Base-by-base conservation (phyloP, 92 coral and sea anemone genomes). In the Epizoanthus fatuus region DNA sequence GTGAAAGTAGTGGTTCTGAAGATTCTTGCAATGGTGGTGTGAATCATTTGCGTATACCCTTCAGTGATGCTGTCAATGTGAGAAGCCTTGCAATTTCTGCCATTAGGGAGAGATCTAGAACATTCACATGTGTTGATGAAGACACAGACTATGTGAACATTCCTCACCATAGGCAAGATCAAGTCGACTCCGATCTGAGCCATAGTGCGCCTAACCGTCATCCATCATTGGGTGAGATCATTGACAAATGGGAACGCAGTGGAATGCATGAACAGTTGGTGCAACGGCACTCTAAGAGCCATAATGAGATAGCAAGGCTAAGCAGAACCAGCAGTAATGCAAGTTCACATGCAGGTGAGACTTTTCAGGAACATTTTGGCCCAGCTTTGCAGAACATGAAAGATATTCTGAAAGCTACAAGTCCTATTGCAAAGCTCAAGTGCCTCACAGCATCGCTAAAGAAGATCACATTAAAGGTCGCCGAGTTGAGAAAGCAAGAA, bases 361-460 rank as follows among this genome's bases (percentile, higher is more conserved):
- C 96, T 11, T 97, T 97, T 81, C 95, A 93, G 76, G 97, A 95
- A 56, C 94, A 95, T 75, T 97, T 97, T 87, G 99, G 99, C 63
- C 97, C 98, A 10, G 96, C 98, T 25, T 86, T 97, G 25, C 89
- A 95, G 44, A 90, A 89, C 78, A 95, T 97, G 55, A 85, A 86
- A 65, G 96, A 97, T 69, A 71, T 97, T 66, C 91, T 97, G 76
- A 86, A 92, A 72, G 95, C 90, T 3, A 12, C 94, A 39, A 93
- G 97, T 51, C 94, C 98, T 4, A 76, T 95, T 19, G 93, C 87
- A 20, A 96, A 97, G 66, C 90, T 97, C 45, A 95, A 93, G 83
- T 95, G 98, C 67, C 73, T 97, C 81, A 97, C 98, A 1, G 87
- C 95, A 17, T 91, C 99, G 2, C 88, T 97, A 39, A 88, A 91